phyloP scores from a whole-genome alignment of 37 sponge, comb jelly and placozoan genomes.

The Dysidea cf. avara region DNA sequence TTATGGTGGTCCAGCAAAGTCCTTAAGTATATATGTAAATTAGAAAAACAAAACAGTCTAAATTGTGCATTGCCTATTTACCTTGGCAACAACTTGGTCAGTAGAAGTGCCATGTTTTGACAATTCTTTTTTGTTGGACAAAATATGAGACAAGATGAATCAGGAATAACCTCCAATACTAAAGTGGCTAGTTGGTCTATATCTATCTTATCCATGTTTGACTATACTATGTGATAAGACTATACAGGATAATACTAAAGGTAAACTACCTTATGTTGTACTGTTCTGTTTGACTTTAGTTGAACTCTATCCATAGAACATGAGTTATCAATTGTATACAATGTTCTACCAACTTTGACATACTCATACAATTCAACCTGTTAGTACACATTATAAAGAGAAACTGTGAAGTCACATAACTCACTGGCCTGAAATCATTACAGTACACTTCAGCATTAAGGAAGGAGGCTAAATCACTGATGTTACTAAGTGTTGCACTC shows the following conservation, averaged over 20 bases:
- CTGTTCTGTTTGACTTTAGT: not conserved
- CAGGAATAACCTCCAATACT: conserved; percentile 76
- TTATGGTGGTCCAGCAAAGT: not conserved
- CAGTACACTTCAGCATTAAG: conserved; percentile 68
- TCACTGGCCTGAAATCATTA: conserved; percentile 86
- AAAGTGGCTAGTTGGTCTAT: conserved; percentile 63
- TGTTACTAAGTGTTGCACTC: conserved; percentile 95
- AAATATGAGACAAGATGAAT: conserved; percentile 87
- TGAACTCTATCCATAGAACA: not conserved
- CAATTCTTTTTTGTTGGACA: conserved; percentile 93
- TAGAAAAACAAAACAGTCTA: no score
- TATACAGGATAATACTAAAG: no score
- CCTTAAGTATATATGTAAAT: not conserved
- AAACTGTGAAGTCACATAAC: not conserved
- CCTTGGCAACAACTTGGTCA: conserved; percentile 58
- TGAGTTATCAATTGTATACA: conserved; percentile 19
- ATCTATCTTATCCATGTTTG: conserved; percentile 27
- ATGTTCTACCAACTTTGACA: conserved; percentile 50
- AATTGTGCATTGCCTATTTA: conserved; percentile 2
- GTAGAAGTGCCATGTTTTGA: conserved; percentile 81
- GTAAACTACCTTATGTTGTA: not conserved
- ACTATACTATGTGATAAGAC: no score
- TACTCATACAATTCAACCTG: conserved; percentile 64
- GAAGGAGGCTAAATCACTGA: conserved; percentile 71
- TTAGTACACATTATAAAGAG: not conserved